These are phyloP conservation scores for Tortricodes alternella DNA, from an alignment of 2,888 invertebrate genomes.

Conservation along the genomic window DNA sequence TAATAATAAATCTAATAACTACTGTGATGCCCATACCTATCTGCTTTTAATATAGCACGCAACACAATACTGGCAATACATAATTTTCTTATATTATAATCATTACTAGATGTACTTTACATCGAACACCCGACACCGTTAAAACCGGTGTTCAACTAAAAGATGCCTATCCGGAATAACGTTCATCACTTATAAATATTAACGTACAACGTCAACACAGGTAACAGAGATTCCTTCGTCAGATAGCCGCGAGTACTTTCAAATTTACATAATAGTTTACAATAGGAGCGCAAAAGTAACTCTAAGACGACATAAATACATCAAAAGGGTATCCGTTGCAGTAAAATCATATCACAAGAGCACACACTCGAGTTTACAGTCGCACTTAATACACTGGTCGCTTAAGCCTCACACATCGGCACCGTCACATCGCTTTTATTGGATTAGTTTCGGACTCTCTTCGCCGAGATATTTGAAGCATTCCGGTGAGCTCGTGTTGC, in stretches of 20 bases:
- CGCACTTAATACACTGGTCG: slow-evolving; percentile 1
- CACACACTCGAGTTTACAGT: slow-evolving; percentile 16
- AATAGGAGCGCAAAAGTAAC: slow-evolving; percentile 27
- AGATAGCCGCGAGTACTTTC: slow-evolving; percentile 40
- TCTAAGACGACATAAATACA: slow-evolving; percentile 32
- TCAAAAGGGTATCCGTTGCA: slow-evolving; percentile 25
- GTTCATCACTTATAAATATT: slow-evolving; percentile 21
- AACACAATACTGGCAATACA: slow-evolving; percentile 23
- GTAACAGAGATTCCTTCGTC: slow-evolving; percentile 44
- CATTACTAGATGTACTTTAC: slow-evolving; percentile 24
- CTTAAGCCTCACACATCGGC: not conserved
- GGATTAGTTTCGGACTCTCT: not conserved
- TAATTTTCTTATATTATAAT: slow-evolving; percentile 12
- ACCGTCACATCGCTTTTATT: not conserved
- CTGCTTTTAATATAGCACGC: slow-evolving; percentile 10
- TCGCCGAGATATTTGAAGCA: too few relatives aligned
- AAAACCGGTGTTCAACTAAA: slow-evolving; percentile 17
- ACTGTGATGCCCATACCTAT: not conserved
- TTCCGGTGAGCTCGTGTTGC: too few relatives aligned
- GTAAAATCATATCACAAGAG: slow-evolving; percentile 30
- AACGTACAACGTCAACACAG: slow-evolving; percentile 16
- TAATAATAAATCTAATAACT: too few relatives aligned
- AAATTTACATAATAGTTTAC: slow-evolving; percentile 33
- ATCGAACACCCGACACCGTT: slow-evolving; percentile 18
- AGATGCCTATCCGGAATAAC: slow-evolving; percentile 7